Evolutionary conservation across 2,888 invertebrate species (phyloP).

Genomic region (Harpalus rubripes): DNA sequence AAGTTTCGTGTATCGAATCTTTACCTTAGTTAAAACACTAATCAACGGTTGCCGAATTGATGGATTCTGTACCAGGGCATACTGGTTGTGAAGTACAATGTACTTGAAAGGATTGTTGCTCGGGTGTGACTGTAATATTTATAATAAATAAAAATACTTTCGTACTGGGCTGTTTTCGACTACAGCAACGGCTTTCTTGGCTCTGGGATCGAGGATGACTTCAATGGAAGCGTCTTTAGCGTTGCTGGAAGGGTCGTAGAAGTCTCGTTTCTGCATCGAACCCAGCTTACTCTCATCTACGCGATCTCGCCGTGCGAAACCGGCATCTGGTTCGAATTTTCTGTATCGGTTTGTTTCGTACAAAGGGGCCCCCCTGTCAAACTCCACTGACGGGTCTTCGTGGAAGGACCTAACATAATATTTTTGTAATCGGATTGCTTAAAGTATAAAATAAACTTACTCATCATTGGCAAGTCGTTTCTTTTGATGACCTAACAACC

Average conservation of each 20-base stretch:
- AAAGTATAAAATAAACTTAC: constrained; percentile 17
- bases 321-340: constrained; percentile 45
- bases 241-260: constrained; percentile 22
- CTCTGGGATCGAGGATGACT: constrained; percentile 52
- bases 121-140: no score
- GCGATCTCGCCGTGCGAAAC: not conserved
- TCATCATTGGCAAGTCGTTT: constrained; percentile 15
- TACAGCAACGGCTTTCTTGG: constrained; percentile 58
- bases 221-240: constrained; percentile 50
- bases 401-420: constrained; percentile 10
- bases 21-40: no score
- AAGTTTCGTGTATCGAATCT: no score
- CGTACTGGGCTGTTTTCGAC: constrained; percentile 57
- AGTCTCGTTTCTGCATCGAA: constrained; percentile 34
- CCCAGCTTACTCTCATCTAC: constrained; percentile 4
- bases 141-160: constrained; percentile 3
- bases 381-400: constrained; percentile 65
- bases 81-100: no score
- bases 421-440: not conserved
- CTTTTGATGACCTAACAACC: constrained; percentile 17
- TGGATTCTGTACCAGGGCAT: no score
- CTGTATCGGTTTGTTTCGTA: constrained; percentile 65
- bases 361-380: constrained; percentile 15
- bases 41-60: no score
- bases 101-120: no score